These are phyloP conservation scores for Hypena proboscidalis DNA, from an alignment of 2,888 invertebrate genomes.

Conservation along the genomic window DNA sequence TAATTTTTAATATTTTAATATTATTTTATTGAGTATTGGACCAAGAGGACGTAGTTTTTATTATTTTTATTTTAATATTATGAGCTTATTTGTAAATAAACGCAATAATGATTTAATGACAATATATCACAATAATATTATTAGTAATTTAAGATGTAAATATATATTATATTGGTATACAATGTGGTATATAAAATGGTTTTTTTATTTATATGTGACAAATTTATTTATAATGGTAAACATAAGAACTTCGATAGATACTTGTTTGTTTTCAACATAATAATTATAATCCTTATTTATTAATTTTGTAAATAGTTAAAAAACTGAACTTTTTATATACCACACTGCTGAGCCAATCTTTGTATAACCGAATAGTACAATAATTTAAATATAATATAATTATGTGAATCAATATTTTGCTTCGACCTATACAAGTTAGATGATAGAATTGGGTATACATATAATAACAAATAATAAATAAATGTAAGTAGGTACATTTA, in stretches of 20 bases:
- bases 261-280: neutral
- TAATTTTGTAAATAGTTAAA: constrained; percentile 1
- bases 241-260: too few relatives aligned
- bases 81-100: constrained; percentile 48
- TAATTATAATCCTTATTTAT: neutral
- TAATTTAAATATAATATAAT: neutral
- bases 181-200: neutral
- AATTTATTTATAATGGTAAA: neutral
- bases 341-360: neutral
- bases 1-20: constrained; percentile 36
- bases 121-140: constrained; percentile 39
- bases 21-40: constrained; percentile 47
- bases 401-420: neutral
- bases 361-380: neutral
- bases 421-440: neutral
- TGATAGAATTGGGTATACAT: too few relatives aligned
- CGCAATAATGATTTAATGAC: constrained; percentile 35
- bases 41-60: constrained; percentile 51
- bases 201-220: neutral
- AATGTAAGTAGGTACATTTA: neutral
- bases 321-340: neutral
- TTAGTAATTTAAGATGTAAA: constrained; percentile 21
- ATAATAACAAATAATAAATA: neutral
- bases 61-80: constrained; percentile 32
- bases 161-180: constrained; percentile 8